Percentiles rank a stretch among this genome's conserved stretches.
Evolutionary conservation across 2,888 invertebrate genomes (phyloP).

Genomic region (Idaea dimidiata): DNA sequence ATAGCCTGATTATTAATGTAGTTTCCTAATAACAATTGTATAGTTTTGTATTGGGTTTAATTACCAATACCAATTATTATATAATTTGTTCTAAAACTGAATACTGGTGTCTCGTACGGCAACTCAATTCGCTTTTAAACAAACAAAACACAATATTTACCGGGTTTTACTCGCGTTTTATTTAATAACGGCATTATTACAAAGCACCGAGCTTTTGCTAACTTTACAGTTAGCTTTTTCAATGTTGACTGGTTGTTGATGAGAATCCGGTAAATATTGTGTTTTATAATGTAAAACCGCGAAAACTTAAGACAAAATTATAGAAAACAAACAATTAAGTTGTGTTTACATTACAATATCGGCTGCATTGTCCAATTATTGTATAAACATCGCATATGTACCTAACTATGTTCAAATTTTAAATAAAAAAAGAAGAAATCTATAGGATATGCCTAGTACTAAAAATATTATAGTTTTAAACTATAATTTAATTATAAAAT

Average conservation of each 20-base stretch:
- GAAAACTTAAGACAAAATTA: too few relatives aligned
- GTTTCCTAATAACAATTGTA: not conserved
- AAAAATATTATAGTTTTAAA: slow-evolving; percentile 8
- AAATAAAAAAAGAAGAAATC: not conserved
- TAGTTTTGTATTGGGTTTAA: not conserved
- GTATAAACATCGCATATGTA: not conserved
- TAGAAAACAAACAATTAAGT: not conserved
- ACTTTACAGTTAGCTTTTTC: too few relatives aligned
- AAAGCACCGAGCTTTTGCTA: too few relatives aligned
- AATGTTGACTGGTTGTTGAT: too few relatives aligned
- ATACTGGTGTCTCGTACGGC: not conserved
- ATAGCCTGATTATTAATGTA: not conserved
- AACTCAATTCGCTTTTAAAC: not conserved
- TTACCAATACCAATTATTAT: not conserved
- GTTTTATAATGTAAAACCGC: too few relatives aligned
- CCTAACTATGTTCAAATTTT: not conserved
- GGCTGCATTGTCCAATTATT: not conserved
- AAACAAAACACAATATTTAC: too few relatives aligned
- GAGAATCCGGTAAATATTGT: too few relatives aligned
- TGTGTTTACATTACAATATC: not conserved
- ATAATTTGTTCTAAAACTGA: not conserved
- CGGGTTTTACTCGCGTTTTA: too few relatives aligned
- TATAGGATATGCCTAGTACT: not conserved
- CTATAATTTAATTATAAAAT: slow-evolving; percentile 11
- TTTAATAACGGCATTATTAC: too few relatives aligned